A percentile compares a stretch with the other conserved stretches of the same genome.
Evolutionary conservation across 2,113 vertebrate species (phyloP).

Genomic region (Rhinolophus sinicus): DNA sequence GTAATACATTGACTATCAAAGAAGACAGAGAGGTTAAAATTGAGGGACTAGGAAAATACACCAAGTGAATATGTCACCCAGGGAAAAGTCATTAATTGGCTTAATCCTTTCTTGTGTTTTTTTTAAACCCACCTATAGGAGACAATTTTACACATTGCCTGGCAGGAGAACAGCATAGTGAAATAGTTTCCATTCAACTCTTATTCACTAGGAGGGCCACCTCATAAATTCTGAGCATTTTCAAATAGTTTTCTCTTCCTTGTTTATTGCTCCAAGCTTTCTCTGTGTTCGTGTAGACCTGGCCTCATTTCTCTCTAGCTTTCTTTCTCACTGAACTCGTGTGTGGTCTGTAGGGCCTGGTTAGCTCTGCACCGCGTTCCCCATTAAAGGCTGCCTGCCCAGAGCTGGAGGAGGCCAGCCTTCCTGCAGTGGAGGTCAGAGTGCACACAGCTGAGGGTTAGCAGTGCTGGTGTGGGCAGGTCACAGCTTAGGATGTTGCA

Average conservation of each 20-base stretch:
- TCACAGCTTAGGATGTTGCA: background rate
- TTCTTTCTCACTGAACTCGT: background rate
- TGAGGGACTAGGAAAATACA: background rate
- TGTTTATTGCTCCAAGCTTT: background rate
- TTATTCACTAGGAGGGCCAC: background rate
- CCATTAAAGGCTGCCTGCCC: background rate
- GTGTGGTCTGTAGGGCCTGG: background rate
- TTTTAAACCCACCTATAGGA: background rate
- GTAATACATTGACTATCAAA: background rate
- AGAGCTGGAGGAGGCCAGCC: background rate
- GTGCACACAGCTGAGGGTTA: background rate
- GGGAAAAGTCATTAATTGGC: background rate
- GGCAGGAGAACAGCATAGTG: background rate
- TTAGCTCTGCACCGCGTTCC: background rate
- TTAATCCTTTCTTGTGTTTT: background rate
- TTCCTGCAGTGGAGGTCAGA: background rate
- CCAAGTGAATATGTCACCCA: background rate
- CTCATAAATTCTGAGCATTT: background rate
- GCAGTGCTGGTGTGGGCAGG: background rate
- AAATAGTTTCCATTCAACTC: background rate
- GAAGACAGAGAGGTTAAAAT: background rate
- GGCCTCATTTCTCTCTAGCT: background rate
- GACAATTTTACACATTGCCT: background rate
- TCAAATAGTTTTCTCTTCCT: background rate
- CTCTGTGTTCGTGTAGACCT: background rate